Percentiles rank a stretch among this genome's conserved stretches.
Conservation (phyloP, 2,888 invertebrate species). For the Bhutanitis thaidina region DNA sequence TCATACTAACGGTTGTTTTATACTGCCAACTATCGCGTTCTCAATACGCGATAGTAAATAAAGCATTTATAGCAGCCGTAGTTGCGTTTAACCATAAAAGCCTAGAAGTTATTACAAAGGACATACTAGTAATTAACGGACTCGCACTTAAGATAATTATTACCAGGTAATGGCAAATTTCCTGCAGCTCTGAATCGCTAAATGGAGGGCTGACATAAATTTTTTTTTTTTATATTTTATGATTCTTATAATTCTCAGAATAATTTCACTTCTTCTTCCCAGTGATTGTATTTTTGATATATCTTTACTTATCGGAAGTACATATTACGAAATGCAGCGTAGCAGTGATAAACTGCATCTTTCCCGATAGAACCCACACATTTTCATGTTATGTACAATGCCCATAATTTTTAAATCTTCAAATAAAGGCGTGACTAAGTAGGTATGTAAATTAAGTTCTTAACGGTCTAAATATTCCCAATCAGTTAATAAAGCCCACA, state of each 20-base stretch:
- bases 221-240: too few relatives aligned
- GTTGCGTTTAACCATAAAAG: slow-evolving; percentile 11
- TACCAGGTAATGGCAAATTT: slow-evolving; percentile 6
- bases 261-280: too few relatives aligned
- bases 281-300: too few relatives aligned
- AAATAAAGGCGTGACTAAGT: neutral
- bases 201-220: too few relatives aligned
- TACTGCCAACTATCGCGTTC: slow-evolving; percentile 4
- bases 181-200: neutral
- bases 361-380: too few relatives aligned
- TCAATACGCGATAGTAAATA: slow-evolving; percentile 17
- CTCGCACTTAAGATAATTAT: slow-evolving; percentile 10
- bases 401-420: too few relatives aligned
- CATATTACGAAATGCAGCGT: too few relatives aligned
- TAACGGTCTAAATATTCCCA: neutral
- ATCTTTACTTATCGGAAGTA: too few relatives aligned
- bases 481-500: neutral
- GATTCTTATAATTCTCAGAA: too few relatives aligned
- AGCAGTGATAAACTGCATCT: too few relatives aligned
- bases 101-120: slow-evolving; percentile 16
- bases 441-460: neutral
- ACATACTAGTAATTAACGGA: slow-evolving; percentile 9
- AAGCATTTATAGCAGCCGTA: slow-evolving; percentile 9
- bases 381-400: too few relatives aligned
- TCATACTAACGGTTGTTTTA: slow-evolving; percentile 17